phyloP scores from a whole-genome alignment of 2,113 vertebrate species.

The Lampris incognitus region DNA sequence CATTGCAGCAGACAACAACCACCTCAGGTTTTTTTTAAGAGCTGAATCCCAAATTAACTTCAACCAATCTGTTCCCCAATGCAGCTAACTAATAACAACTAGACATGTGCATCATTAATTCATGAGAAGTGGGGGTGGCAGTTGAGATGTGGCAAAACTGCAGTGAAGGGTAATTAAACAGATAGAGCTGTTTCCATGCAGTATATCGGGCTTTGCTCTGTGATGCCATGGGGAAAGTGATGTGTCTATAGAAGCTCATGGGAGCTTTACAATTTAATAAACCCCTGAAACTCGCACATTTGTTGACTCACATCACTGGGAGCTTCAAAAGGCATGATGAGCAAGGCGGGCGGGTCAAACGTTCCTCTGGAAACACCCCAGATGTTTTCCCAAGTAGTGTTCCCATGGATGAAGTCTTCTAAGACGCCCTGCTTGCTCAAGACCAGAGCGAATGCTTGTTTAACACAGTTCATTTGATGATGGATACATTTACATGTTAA shows the following conservation, averaged over 20 bases:
- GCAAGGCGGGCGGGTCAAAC: neutral
- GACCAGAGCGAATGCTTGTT: conserved; percentile 36
- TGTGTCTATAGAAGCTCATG: conserved; percentile 47
- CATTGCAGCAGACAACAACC: conserved; percentile 31
- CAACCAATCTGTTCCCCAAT: conserved; percentile 61
- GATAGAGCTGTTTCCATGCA: conserved; percentile 71
- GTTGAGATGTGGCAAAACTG: conserved; percentile 69
- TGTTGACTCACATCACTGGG: conserved; percentile 34
- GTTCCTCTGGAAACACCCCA: neutral
- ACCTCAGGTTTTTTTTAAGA: conserved; percentile 17
- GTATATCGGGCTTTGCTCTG: conserved; percentile 47
- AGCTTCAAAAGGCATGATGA: conserved; percentile 47
- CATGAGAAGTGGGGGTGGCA: conserved; percentile 72
- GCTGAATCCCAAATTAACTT: conserved; percentile 67
- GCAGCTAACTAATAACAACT: conserved; percentile 72
- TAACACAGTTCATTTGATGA: conserved; percentile 12
- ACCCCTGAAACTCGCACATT: conserved; percentile 35
- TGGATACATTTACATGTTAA: conserved; percentile 11
- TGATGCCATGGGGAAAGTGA: conserved; percentile 39
- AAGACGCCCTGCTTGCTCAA: conserved; percentile 10
- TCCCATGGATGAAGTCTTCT: conserved; percentile 21
- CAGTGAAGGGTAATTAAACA: conserved; percentile 79
- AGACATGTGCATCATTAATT: conserved; percentile 78
- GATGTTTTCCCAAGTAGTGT: conserved; percentile 21
- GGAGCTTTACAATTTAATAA: conserved; percentile 42